These are phyloP conservation scores for Antheraea pernyi DNA, from an alignment of 1,140 invertebrate species.

Conservation along the genomic window DNA sequence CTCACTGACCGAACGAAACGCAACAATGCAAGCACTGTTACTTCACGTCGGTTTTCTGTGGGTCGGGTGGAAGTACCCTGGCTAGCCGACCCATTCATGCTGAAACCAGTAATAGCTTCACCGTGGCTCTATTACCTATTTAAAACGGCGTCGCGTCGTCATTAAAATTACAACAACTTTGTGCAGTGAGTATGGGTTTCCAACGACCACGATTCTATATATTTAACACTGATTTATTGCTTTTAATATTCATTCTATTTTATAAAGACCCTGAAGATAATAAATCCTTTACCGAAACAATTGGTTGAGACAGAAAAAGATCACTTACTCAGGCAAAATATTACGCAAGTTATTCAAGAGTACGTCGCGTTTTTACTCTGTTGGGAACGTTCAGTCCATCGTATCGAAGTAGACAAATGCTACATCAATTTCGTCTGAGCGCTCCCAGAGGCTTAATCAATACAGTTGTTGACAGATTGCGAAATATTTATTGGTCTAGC, in stretches of 20 bases:
- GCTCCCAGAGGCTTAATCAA: slow-evolving; percentile 20
- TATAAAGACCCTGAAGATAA: neutral
- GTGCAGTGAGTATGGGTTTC: too few relatives aligned
- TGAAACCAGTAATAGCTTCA: too few relatives aligned
- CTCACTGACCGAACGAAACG: too few relatives aligned
- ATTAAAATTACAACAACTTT: too few relatives aligned
- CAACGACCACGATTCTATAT: too few relatives aligned
- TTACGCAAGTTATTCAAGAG: neutral
- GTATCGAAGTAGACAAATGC: slow-evolving; percentile 9
- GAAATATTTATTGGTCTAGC: slow-evolving; percentile 15
- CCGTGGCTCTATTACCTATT: too few relatives aligned
- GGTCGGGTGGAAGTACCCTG: too few relatives aligned
- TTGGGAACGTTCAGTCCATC: neutral
- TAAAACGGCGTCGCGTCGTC: too few relatives aligned
- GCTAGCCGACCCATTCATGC: too few relatives aligned
- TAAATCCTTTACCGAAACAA: neutral
- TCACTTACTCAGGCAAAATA: neutral
- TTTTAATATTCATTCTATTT: neutral
- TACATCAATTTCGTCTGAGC: slow-evolving; percentile 11
- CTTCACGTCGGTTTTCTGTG: too few relatives aligned
- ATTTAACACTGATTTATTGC: neutral
- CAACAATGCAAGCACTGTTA: too few relatives aligned
- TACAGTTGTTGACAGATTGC: slow-evolving; percentile 20
- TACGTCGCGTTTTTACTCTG: neutral
- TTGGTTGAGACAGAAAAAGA: neutral